Evolutionary conservation across 2,888 invertebrate species (phyloP).

Genomic region (Brenthis ino): DNA sequence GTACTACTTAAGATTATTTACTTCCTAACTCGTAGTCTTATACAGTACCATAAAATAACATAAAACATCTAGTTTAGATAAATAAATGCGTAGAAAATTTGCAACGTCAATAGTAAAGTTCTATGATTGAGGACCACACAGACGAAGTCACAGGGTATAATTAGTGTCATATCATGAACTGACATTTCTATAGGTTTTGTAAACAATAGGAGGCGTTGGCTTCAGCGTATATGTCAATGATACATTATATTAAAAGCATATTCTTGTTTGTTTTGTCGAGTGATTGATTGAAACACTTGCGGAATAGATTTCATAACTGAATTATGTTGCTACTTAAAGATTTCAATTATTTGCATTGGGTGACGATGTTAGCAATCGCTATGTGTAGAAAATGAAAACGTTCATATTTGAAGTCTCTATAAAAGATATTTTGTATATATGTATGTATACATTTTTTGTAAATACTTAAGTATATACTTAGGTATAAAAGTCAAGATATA

Average conservation of each 20-base stretch:
- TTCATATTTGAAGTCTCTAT: too few relatives aligned
- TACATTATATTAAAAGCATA: conserved; percentile 49
- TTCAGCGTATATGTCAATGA: conserved; percentile 26
- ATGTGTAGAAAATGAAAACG: not conserved
- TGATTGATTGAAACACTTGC: conserved; percentile 47
- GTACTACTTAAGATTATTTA: not conserved
- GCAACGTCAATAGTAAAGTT: not conserved
- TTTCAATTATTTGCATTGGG: conserved; percentile 20
- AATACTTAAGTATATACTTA: too few relatives aligned
- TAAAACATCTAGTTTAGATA: not conserved
- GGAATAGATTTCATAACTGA: conserved; percentile 20
- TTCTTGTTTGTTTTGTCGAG: conserved; percentile 46
- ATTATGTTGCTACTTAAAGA: not conserved
- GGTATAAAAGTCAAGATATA: too few relatives aligned
- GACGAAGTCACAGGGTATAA: not conserved
- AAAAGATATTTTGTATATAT: too few relatives aligned
- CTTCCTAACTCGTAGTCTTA: not conserved
- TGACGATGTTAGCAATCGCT: not conserved
- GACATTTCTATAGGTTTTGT: conserved; percentile 29
- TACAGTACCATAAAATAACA: not conserved
- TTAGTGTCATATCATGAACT: not conserved
- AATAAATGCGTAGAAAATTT: not conserved
- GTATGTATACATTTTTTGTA: too few relatives aligned
- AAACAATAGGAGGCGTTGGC: conserved; percentile 42
- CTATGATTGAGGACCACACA: conserved; percentile 2